Conservation (phyloP, 2,113 vertebrate genomes). For the Panthera uncia region DNA sequence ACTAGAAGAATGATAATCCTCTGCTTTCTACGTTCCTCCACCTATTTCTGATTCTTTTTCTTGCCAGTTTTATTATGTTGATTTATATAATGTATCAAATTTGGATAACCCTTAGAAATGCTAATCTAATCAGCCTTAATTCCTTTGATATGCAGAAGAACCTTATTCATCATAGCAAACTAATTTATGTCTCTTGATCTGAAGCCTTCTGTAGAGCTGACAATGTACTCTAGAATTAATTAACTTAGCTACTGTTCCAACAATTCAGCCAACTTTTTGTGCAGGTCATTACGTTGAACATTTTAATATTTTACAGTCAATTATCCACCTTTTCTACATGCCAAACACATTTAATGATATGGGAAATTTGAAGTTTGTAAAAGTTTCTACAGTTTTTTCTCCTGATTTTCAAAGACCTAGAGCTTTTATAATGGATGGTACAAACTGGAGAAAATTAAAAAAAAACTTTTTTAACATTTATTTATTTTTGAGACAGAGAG, state of each 20-base stretch:
- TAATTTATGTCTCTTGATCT: not conserved
- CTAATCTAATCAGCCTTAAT: slow-evolving; percentile 38
- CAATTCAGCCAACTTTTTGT: not conserved
- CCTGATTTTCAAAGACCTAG: not conserved
- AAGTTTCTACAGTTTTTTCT: slow-evolving; percentile 5
- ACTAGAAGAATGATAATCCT: not conserved
- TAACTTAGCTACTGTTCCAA: not conserved
- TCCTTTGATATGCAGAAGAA: slow-evolving; percentile 24
- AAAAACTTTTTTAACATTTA: too few species aligned
- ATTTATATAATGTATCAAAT: slow-evolving; percentile 19
- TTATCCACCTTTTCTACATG: not conserved
- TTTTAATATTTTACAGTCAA: slow-evolving; percentile 18
- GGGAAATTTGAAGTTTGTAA: not conserved
- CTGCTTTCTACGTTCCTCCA: not conserved
- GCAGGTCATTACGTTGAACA: not conserved
- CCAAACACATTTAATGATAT: slow-evolving; percentile 31
- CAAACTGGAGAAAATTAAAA: not conserved
- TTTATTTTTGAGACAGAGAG: too few species aligned
- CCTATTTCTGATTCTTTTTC: not conserved
- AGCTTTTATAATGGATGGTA: not conserved
- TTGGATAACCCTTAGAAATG: not conserved
- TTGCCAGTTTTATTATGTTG: not conserved
- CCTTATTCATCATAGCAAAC: slow-evolving; percentile 42
- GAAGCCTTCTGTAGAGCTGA: not conserved
- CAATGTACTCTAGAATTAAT: not conserved